These are phyloP conservation scores for Drosophila atripex DNA, from an alignment of 2,888 invertebrate genomes.

Conservation along the genomic window DNA sequence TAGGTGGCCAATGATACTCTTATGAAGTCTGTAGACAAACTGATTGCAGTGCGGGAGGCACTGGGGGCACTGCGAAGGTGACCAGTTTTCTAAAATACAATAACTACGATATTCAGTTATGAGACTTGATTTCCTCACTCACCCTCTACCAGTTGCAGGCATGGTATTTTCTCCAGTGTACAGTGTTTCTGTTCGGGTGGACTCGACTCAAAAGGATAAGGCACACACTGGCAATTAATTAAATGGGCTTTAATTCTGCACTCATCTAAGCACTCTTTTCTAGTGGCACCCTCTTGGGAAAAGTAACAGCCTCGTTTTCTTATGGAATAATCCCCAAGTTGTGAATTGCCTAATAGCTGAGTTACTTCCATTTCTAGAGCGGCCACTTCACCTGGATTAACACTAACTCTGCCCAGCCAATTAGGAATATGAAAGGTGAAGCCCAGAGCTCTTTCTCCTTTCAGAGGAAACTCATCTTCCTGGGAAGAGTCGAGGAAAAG, in stretches of 20 bases:
- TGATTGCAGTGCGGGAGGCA: constrained; percentile 74
- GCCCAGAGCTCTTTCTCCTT: constrained; percentile 32
- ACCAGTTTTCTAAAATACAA: constrained; percentile 39
- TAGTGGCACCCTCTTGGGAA: constrained; percentile 55
- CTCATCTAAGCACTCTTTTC: constrained; percentile 64
- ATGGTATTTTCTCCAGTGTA: constrained; percentile 64
- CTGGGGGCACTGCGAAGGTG: constrained; percentile 50
- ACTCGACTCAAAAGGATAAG: constrained; percentile 47
- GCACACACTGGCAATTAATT: constrained; percentile 71
- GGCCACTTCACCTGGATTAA: constrained; percentile 57
- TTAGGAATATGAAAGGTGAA: constrained; percentile 68
- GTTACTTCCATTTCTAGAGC: constrained; percentile 49
- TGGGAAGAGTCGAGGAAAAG: constrained; percentile 69
- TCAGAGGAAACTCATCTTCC: constrained; percentile 63
- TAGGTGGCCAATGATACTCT: constrained; percentile 46
- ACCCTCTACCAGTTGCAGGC: constrained; percentile 71
- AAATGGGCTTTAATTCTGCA: constrained; percentile 64
- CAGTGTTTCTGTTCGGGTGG: constrained; percentile 53
- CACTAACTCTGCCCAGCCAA: constrained; percentile 53
- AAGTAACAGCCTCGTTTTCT: constrained; percentile 73
- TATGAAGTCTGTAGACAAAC: constrained; percentile 58
- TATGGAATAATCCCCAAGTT: constrained; percentile 51
- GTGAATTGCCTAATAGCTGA: constrained; percentile 49
- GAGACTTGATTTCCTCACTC: constrained; percentile 8
- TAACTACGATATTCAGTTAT: neutral